Base-by-base conservation (phyloP, 2,113 vertebrate species). In the Seriola dumerili region DNA sequence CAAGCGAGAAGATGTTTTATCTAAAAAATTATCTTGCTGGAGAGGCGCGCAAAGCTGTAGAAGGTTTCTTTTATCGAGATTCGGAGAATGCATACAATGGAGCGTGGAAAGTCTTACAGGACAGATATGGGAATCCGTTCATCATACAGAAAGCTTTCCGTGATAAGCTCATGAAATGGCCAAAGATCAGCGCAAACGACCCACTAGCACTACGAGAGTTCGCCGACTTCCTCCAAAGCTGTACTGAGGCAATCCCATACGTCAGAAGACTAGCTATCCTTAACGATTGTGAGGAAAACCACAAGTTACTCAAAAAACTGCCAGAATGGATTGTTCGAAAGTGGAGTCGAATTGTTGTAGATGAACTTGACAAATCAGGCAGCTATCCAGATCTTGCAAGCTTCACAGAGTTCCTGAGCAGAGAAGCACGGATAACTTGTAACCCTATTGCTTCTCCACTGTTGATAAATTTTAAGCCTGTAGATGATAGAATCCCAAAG, bases 1-100 rank as follows among this genome's bases (percentile, higher is more conserved):
- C 36, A 4, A 19, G 81, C 52, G 85, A 90, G 10, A 91, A 89
- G 16, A 87, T 87, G 68, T 25, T 89, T 7, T 85, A 88, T 67
- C 38, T 84, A 0, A 88, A 90, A 40, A 80, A 5, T 11, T 74
- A 87, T 48, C 76, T 90, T 44, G 34, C 50, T 14, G 75, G 80
- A 23, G 59, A 80, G 5, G 75, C 76, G 5, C 44, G 54, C 13
- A 89, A 77, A 5, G 76, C 83, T 4, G 58, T 86, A 5, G 86
- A 90, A 21, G 80, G 83, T 9, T 82, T 70, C 23, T 82, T 88
- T n/a, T 85, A 80, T 3, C 2, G 55, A 44, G 55, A 81, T 7
- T 72, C 71, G 40, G 84, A 88, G 3, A 23, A 79, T 5, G 63
- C 78, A 65, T 88, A 88, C n/a, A 1, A 72, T 0, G 75, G 78